phyloP scores from a whole-genome alignment of 1,140 invertebrate species.

The Anastatus disparis region DNA sequence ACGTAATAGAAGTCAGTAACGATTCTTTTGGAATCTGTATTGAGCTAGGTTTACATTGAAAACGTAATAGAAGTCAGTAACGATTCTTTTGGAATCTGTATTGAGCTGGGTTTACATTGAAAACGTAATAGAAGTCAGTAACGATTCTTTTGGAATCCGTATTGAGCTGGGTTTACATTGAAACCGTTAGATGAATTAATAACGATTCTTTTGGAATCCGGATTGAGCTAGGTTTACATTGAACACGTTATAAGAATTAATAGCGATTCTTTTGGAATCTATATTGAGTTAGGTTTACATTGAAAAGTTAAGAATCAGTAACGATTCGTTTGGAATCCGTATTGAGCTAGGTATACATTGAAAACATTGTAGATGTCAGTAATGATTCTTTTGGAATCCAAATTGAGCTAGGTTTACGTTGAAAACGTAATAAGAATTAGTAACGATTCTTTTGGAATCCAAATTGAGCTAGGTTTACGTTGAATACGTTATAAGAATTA shows the following conservation, averaged over 20 bases:
- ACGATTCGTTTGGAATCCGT: background rate
- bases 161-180: background rate
- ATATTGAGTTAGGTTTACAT: background rate
- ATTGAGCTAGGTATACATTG: no score
- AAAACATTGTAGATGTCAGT: no score
- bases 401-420: no score
- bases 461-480: no score
- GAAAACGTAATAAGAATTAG: no score
- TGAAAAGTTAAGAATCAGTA: background rate
- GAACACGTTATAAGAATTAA: no score
- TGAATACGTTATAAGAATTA: no score
- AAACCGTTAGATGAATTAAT: background rate
- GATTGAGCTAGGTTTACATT: slow-evolving; percentile 6
- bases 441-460: no score
- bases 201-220: slow-evolving; percentile 3
- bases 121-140: background rate
- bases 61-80: background rate
- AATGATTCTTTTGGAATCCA: no score
- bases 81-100: slow-evolving; percentile 10
- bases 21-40: no score
- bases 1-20: no score
- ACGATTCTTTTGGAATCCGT: background rate
- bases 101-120: slow-evolving; percentile 10
- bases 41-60: no score
- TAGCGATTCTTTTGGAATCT: slow-evolving; percentile 13